A percentile compares a stretch with the other conserved stretches of the same genome.
These are phyloP conservation scores for Parambassis ranga DNA, from an alignment of 2,797 vertebrate genomes.

Conservation along the genomic window DNA sequence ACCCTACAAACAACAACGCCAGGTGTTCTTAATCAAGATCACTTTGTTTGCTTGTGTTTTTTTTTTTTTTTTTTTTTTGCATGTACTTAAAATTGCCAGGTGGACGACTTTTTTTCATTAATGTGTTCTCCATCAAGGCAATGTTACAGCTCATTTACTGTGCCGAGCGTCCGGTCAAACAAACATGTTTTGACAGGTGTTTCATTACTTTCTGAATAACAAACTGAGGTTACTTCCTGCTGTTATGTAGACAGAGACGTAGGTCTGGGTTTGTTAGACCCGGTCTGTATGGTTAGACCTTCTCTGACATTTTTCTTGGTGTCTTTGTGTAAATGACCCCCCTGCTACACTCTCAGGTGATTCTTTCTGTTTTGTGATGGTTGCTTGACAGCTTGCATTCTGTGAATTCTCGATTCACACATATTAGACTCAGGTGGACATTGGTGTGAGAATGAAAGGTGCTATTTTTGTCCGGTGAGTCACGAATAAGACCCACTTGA, in stretches of 20 bases:
- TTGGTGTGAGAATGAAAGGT: too few species aligned
- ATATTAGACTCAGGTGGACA: too few species aligned
- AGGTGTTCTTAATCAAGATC: slow-evolving; percentile 71
- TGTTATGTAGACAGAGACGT: background rate
- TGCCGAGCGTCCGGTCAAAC: slow-evolving; percentile 58
- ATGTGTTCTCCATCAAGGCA: slow-evolving; percentile 57
- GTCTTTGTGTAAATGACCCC: too few species aligned
- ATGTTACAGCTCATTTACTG: slow-evolving; percentile 74
- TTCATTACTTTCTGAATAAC: slow-evolving; percentile 55
- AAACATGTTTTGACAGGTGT: slow-evolving; percentile 66
- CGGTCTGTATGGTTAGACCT: too few species aligned
- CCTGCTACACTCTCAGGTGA: too few species aligned
- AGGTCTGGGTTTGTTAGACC: background rate
- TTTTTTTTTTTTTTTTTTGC: slow-evolving; percentile 37
- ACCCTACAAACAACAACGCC: slow-evolving; percentile 47
- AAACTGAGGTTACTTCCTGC: slow-evolving; percentile 12
- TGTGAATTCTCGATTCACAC: too few species aligned
- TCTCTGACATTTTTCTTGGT: too few species aligned
- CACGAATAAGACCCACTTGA: background rate
- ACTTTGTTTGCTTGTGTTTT: slow-evolving; percentile 54
- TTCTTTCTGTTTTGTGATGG: background rate
- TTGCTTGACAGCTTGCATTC: too few species aligned
- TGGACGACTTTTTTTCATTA: slow-evolving; percentile 61
- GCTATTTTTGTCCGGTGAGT: background rate
- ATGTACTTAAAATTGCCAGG: slow-evolving; percentile 67